These are phyloP conservation scores for Agonopterix subpropinquella DNA, from an alignment of 2,888 invertebrate genomes.

Conservation along the genomic window DNA sequence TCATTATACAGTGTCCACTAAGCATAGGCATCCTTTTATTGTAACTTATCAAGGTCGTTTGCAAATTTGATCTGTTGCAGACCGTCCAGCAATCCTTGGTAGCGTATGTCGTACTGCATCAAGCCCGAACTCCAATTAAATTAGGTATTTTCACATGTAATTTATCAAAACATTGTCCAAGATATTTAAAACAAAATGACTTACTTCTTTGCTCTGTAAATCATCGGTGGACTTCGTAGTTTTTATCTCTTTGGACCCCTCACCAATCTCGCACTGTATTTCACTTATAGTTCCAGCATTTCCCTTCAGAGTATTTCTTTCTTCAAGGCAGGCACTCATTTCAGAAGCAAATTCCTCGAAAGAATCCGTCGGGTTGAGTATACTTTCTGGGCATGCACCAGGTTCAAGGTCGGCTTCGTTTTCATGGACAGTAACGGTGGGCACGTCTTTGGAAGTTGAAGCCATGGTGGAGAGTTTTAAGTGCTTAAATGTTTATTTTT, in stretches of 20 bases:
- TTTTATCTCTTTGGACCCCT: conserved; percentile 45
- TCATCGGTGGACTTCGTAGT: conserved; percentile 55
- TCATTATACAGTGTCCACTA: too few relatives aligned
- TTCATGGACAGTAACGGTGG: conserved; percentile 22
- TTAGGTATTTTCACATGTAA: too few relatives aligned
- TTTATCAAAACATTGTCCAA: too few relatives aligned
- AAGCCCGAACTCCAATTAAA: too few relatives aligned
- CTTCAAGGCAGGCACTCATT: conserved; percentile 79
- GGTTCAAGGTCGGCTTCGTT: conserved; percentile 52
- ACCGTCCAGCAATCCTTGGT: too few relatives aligned
- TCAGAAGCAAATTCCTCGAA: conserved; percentile 81
- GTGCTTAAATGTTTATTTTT: conserved; percentile 9
- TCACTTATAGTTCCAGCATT: conserved; percentile 76
- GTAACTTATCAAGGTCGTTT: too few relatives aligned
- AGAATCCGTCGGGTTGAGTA: conserved; percentile 82
- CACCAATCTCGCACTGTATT: conserved; percentile 73
- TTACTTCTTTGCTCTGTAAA: conserved; percentile 56
- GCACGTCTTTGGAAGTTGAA: conserved; percentile 52
- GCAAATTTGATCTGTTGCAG: too few relatives aligned
- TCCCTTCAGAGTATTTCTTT: conserved; percentile 65
- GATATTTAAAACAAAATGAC: conserved; percentile 17
- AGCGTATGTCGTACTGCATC: too few relatives aligned
- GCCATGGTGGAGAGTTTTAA: conserved; percentile 38
- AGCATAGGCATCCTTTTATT: too few relatives aligned
- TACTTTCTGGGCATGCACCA: conserved; percentile 75